Evolutionary conservation across 2,797 vertebrate species (phyloP), one percentile per base, ranked within the genome.

Genomic region (Triplophysa bombifrons): DNA sequence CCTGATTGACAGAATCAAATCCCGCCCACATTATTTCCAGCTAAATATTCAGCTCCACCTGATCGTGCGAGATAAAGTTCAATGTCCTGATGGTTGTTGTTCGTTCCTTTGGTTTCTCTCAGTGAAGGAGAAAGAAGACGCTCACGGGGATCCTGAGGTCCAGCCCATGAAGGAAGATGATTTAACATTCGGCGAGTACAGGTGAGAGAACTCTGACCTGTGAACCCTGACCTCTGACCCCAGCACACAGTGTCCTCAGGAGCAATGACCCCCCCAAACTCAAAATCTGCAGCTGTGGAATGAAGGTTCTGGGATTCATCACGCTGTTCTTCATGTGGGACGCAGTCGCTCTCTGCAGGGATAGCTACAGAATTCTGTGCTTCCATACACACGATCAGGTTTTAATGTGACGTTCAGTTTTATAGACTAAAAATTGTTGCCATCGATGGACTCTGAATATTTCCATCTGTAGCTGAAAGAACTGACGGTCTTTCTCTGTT

Each of bases 41-140:
- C 34, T 38, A 38, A 38, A 38, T 38, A 8, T 6, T 38, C 34
- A 38, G 34, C 12, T 46, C 4, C 9, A 13, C 44, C 44, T 13
- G 44, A 11, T 9, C 41, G 41, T 44, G 41, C 41, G 41, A 44
- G 41, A 12, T 44, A 10, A 44, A 11, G 41, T 44, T 44, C 10
- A 12, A 7, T 12, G 20, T 13, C 12, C 4, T 16, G 27, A 50
- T 4, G 63, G 17, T 13, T 0, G 0, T 5, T 22, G 8, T 56
- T 10, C 55, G n/a, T 48, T 74, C 61, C 8, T 74, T 30, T 61
- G 27, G 41, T 69, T 85, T 84, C 17, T 80, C 87, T 84, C 82
- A 99, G 98, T 99, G 84, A 99, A 99, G 93, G 98, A 99, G 89
- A 99, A 99, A 79, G 98, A 99, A 88, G 98, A 99, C 53, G 98